Base-by-base conservation (phyloP, 2,113 vertebrate species). In the Mixornis gularis region DNA sequence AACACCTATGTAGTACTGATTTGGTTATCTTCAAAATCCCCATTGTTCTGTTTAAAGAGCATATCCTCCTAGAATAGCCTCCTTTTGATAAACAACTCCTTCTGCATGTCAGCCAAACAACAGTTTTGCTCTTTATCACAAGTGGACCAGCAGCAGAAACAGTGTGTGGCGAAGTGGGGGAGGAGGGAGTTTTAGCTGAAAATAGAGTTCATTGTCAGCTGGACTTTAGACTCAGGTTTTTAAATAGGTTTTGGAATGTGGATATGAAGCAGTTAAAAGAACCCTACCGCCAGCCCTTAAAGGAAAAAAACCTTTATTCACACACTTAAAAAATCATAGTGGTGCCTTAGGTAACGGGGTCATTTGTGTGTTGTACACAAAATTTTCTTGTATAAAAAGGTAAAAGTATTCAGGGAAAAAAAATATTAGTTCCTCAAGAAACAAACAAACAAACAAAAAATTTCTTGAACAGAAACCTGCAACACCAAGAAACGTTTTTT, bases 31-130 rank as follows among this genome's bases (percentile, higher is more conserved):
- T 58, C 87, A 95, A 92, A 95, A 96, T 96, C 94, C 93, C 77
- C 90, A 93, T 94, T 95, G 96, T 94, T 96, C 83, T 94, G 92
- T 94, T 96, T 97, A 96, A 95, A 97, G 94, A 92, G 92, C 91
- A 90, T 89, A 92, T 92, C 92, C 87, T 95, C 95, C 96, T 96
- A 95, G 94, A 96, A 96, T 96, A 96, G 95, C 90, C 80, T 85
- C 51, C 83, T 95, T 95, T 90, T 94, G 95, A 96, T 97, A 94
- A 94, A 97, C 94, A 89, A 93, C 94, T 93, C 90, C 87, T 95
- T 94, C 90, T 91, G 80, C 89, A 82, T 94, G 90, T 95, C 94
- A 95, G 91, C 94, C 86, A 93, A 94, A 93, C 85, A 94, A 89
- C 87, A 92, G 93, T 88, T 96, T 93, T 89, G 87, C 79, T 83